phyloP scores from a whole-genome alignment of 2,888 invertebrate genomes.

The Abrostola triplasia region DNA sequence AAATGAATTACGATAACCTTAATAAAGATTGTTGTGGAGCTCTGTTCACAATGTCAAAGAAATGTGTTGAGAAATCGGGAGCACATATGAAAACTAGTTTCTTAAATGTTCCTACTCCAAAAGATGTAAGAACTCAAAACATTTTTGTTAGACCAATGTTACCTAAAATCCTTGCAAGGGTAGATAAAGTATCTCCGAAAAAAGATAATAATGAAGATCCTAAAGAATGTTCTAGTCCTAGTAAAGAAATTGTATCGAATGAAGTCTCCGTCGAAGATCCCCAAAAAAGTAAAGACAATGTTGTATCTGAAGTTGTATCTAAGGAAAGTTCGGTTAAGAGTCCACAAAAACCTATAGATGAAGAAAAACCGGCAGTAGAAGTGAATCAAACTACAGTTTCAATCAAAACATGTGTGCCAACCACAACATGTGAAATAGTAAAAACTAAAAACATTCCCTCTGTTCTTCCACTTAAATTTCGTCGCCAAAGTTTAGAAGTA shows the following conservation, averaged over 20 bases:
- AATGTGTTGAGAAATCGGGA: slow-evolving; percentile 71
- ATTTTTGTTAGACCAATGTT: slow-evolving; percentile 79
- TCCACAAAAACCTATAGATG: slow-evolving; percentile 8
- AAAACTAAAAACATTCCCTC: slow-evolving; percentile 67
- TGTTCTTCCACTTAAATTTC: slow-evolving; percentile 77
- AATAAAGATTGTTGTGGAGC: slow-evolving; percentile 81
- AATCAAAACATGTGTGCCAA: slow-evolving; percentile 44
- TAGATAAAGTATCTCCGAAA: slow-evolving; percentile 78
- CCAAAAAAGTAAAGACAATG: slow-evolving; percentile 23
- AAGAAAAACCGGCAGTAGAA: slow-evolving; percentile 28
- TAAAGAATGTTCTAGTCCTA: slow-evolving; percentile 91
- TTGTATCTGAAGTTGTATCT: background rate
- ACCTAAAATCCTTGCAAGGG: slow-evolving; percentile 70
- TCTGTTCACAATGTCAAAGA: slow-evolving; percentile 73
- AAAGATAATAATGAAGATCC: slow-evolving; percentile 69
- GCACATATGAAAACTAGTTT: slow-evolving; percentile 76
- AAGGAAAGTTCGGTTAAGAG: background rate
- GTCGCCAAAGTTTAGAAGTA: slow-evolving; percentile 78
- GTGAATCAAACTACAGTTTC: slow-evolving; percentile 28
- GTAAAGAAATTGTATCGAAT: slow-evolving; percentile 84
- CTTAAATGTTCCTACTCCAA: slow-evolving; percentile 57
- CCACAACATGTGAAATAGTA: slow-evolving; percentile 44
- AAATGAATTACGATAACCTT: slow-evolving; percentile 67
- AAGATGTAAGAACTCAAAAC: slow-evolving; percentile 65
- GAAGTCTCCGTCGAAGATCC: slow-evolving; percentile 41